These are phyloP conservation scores for Drosophila anceps DNA, from an alignment of 2,888 invertebrate genomes.

Conservation along the genomic window DNA sequence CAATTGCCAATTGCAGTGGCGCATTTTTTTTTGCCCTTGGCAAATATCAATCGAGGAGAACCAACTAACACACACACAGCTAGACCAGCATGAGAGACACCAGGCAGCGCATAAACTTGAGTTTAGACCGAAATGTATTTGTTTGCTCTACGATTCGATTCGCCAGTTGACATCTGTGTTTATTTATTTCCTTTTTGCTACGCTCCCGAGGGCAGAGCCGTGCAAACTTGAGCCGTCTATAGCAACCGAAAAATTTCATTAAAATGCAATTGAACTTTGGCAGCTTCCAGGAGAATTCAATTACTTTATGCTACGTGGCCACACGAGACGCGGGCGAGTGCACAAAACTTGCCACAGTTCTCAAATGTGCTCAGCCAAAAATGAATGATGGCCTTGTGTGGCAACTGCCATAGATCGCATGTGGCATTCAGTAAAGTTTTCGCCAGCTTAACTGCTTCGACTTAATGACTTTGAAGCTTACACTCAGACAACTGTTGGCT, in stretches of 20 bases:
- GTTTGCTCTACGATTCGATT: constrained; percentile 20
- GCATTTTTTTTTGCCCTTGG: constrained; percentile 13
- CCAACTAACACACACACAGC: constrained; percentile 2
- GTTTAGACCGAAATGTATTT: constrained; percentile 21
- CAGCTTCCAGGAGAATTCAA: constrained; percentile 55
- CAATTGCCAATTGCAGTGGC: constrained; percentile 6
- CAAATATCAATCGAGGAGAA: constrained; percentile 19
- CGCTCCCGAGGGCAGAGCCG: not conserved
- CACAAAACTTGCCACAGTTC: constrained; percentile 34
- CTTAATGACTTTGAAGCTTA: constrained; percentile 60
- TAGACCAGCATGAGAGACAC: not conserved
- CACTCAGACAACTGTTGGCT: constrained; percentile 7
- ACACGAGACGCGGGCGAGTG: constrained; percentile 16
- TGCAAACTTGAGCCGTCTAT: constrained; percentile 16
- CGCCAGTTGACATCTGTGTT: constrained; percentile 37
- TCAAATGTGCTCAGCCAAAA: constrained; percentile 3
- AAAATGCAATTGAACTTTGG: constrained; percentile 68
- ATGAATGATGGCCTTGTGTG: constrained; percentile 25
- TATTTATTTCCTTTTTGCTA: constrained; percentile 35
- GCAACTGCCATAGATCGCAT: constrained; percentile 16
- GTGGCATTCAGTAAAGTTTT: constrained; percentile 22
- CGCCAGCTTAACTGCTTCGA: constrained; percentile 20
- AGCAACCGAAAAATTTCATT: constrained; percentile 56
- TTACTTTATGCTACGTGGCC: constrained; percentile 50
- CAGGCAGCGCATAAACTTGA: constrained; percentile 21